A percentile compares a stretch with the other conserved stretches of the same genome.
phyloP scores from a whole-genome alignment of 2,888 invertebrate species.

The Mimas tiliae region DNA sequence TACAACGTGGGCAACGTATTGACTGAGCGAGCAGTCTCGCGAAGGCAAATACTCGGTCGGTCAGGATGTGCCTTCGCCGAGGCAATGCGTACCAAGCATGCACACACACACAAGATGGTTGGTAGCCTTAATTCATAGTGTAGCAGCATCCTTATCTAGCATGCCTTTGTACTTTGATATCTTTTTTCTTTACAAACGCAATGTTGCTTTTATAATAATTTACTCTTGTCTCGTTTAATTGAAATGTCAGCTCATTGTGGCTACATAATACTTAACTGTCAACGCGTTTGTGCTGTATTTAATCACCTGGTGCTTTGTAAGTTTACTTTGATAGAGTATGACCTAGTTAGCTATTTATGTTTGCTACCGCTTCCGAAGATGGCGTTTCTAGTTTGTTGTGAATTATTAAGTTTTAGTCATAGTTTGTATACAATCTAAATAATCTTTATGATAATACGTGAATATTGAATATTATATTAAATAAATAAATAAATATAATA shows the following conservation, averaged over 20 bases:
- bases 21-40: no score
- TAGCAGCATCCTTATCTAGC: background rate
- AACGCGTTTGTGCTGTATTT: slow-evolving; percentile 12
- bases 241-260: slow-evolving; percentile 8
- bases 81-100: no score
- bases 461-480: no score
- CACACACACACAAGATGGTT: no score
- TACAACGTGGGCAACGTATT: no score
- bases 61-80: no score
- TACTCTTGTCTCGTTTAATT: slow-evolving; percentile 10
- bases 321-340: background rate
- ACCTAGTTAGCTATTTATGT: background rate
- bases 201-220: slow-evolving; percentile 23
- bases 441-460: no score
- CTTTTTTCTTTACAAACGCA: slow-evolving; percentile 7
- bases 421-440: no score
- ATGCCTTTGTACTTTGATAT: slow-evolving; percentile 17
- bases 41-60: no score
- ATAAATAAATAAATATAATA: no score
- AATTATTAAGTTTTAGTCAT: background rate
- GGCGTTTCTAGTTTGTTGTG: background rate
- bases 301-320: background rate
- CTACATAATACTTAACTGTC: background rate
- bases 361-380: background rate
- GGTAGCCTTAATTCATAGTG: background rate